Evolutionary conservation across 2,888 invertebrate species (phyloP), one percentile per base, ranked within the genome.

Genomic region (Leptopilina drosophilae): DNA sequence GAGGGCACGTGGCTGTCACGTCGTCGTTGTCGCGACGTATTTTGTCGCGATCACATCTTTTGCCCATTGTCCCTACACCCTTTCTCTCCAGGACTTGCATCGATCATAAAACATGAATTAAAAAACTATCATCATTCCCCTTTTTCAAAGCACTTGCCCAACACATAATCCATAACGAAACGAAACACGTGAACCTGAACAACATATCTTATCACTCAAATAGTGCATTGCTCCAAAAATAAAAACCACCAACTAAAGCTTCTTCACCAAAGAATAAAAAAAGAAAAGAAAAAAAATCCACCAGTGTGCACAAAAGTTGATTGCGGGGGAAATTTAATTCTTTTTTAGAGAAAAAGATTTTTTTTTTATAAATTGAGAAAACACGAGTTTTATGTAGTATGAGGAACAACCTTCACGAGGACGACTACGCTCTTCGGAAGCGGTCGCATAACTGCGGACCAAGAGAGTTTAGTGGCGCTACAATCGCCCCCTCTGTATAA

Each of bases 401-500:
- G 49, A 69, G 8, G 4, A 62, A 20, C 67, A 66, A 79, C 76
- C 80, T 79, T 76, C 84, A 83, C 82, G 81, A 66, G 78, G 78
- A 81, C 87, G 81, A 86, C 85, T 85, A 80, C 85, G 86, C 89
- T 87, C 86, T 80, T 85, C 88, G 88, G 84, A 86, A 87, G 89
- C 91, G 89, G 86, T 90, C 90, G 90, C 89, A 88, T 90, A 88
- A 90, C 91, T 89, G 90, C 89, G 87, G 89, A 89, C 81, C 86
- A 86, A 83, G 87, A 62, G 86, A 86, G 87, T 87, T 82, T 87
- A 85, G 87, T 86, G 89, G 87, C 90, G 89, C 87, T 89, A 85
- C 82, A 9, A 81, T 88, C 88, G 88, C 67, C 78, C 79, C 77
- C 49, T 11, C 49, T 49, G 11, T 49, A 49, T 79, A 82, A 33